Conservation (phyloP, 2,797 vertebrate genomes). For the Rachycentron canadum region DNA sequence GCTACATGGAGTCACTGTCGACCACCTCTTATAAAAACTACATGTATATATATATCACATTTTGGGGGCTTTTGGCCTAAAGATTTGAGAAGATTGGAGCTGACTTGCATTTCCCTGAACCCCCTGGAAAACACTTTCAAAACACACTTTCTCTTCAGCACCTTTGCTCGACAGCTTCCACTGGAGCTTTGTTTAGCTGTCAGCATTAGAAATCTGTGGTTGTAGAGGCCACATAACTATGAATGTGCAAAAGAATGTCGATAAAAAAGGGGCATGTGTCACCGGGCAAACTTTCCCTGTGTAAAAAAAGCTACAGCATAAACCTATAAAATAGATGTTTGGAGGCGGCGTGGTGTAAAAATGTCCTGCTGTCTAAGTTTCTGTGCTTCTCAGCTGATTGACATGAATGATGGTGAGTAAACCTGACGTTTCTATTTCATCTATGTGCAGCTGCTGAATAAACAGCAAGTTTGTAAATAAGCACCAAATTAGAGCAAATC, state of each 20-base stretch:
- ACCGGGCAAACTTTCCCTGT: slow-evolving; percentile 12
- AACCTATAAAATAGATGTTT: slow-evolving; percentile 33
- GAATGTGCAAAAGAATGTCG: slow-evolving; percentile 8
- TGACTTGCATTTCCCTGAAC: not conserved
- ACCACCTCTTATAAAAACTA: not conserved
- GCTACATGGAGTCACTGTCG: not conserved
- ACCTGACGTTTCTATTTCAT: slow-evolving; percentile 59
- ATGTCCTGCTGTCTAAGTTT: slow-evolving; percentile 4
- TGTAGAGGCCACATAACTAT: not conserved
- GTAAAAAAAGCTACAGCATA: slow-evolving; percentile 23
- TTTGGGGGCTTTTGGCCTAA: not conserved
- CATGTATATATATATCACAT: not conserved
- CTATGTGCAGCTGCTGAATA: slow-evolving; percentile 42
- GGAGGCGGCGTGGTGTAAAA: slow-evolving; percentile 11
- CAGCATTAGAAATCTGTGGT: slow-evolving; percentile 19
- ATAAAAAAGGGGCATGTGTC: slow-evolving; percentile 5
- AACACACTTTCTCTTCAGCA: slow-evolving; percentile 3
- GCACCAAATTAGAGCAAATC: slow-evolving; percentile 57
- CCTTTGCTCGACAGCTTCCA: slow-evolving; percentile 10
- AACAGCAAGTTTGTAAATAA: slow-evolving; percentile 62
- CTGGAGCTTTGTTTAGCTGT: slow-evolving; percentile 3
- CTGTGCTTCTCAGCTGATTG: slow-evolving; percentile 46
- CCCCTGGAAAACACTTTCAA: slow-evolving; percentile 6
- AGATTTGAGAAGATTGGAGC: not conserved
- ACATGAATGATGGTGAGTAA: slow-evolving; percentile 64